phyloP scores from a whole-genome alignment of 2,888 invertebrate species.

The Mimumesa dahlbomi region DNA sequence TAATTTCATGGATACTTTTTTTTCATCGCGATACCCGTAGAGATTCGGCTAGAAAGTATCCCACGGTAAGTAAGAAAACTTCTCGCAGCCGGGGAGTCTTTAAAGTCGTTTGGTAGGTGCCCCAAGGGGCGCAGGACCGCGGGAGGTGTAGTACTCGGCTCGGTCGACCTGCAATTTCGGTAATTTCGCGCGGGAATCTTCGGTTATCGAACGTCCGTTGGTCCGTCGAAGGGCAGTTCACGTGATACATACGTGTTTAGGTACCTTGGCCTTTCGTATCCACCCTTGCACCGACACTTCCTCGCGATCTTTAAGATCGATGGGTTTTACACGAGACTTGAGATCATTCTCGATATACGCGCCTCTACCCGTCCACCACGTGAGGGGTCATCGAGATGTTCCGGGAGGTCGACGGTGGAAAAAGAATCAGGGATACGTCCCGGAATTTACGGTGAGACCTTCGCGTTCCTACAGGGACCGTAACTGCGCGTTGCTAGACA shows the following conservation, averaged over 20 bases:
- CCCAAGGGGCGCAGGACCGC: conserved; percentile 41
- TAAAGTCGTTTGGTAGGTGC: conserved; percentile 23
- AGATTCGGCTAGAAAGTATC: conserved; percentile 44
- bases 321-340: conserved; percentile 25
- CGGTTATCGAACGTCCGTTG: conserved; percentile 60
- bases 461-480: not conserved
- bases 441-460: conserved; percentile 32
- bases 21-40: not conserved
- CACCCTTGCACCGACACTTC: conserved; percentile 26
- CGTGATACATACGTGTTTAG: conserved; percentile 54
- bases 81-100: conserved; percentile 9
- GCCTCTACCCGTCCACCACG: conserved; percentile 30
- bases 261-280: conserved; percentile 20
- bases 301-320: conserved; percentile 46
- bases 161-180: conserved; percentile 68
- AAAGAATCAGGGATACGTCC: conserved; percentile 17
- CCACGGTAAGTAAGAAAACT: conserved; percentile 51
- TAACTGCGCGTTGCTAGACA: too few species aligned
- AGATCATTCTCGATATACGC: conserved; percentile 57
- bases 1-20: conserved; percentile 28
- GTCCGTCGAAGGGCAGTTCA: conserved; percentile 46
- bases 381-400: conserved; percentile 50
- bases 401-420: conserved; percentile 36
- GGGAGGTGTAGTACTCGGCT: conserved; percentile 62
- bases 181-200: conserved; percentile 65